phyloP scores from a whole-genome alignment of 2,797 vertebrate species.

The Rhinoraja longicauda region DNA sequence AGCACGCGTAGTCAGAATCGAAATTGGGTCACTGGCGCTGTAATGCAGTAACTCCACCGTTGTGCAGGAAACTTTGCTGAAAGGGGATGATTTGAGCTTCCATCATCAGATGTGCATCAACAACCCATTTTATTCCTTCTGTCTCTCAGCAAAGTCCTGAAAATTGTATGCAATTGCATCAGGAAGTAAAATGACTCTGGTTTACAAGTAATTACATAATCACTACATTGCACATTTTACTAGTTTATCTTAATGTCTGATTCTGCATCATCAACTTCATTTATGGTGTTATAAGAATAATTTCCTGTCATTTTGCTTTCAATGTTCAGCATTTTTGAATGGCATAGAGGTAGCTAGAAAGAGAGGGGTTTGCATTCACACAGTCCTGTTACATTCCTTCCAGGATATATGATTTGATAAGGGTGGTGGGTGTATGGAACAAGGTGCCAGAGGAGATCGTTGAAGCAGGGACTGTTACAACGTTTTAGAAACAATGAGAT shows the following conservation, averaged over 20 bases:
- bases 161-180: neutral
- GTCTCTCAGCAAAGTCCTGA: neutral
- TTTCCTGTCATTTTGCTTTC: neutral
- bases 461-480: no score
- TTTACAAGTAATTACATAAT: neutral
- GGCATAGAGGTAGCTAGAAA: neutral
- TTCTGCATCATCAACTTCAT: neutral
- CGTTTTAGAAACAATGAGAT: no score
- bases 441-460: no score
- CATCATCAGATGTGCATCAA: neutral
- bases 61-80: no score
- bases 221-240: neutral
- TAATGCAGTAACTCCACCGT: no score
- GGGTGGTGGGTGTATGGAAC: no score
- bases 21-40: no score
- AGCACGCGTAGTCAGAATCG: no score
- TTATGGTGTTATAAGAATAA: neutral
- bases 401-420: no score
- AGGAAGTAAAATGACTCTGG: neutral
- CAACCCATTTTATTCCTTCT: neutral
- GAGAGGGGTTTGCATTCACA: no score
- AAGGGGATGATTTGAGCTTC: neutral
- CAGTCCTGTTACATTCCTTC: neutral
- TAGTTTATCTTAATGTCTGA: neutral
- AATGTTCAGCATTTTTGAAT: neutral